Evolutionary conservation across 1,140 invertebrate species (phyloP).

Genomic region (Heliconius melpomene): DNA sequence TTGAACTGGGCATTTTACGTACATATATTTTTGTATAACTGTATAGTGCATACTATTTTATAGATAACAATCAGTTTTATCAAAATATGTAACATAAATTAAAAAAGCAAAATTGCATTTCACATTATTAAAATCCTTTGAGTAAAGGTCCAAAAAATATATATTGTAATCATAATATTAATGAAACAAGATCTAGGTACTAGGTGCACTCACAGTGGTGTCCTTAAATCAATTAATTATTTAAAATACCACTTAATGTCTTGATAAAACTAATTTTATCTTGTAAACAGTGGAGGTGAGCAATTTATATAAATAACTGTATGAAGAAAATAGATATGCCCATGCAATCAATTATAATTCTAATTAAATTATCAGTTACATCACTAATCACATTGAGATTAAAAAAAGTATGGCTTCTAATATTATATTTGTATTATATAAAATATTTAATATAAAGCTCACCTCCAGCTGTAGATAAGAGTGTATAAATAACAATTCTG

Average conservation of each 20-base stretch:
- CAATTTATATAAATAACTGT: not conserved
- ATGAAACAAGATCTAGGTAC: not conserved
- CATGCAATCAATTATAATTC: not conserved
- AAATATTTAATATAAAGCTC: not conserved
- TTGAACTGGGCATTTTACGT: not conserved
- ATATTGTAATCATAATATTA: not conserved
- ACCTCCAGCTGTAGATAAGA: slow-evolving; percentile 10
- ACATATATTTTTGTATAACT: not conserved
- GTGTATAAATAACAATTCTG: not conserved
- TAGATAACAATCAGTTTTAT: not conserved
- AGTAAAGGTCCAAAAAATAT: not conserved
- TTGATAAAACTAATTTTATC: slow-evolving; percentile 3
- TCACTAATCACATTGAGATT: slow-evolving; percentile 6
- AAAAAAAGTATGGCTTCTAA: slow-evolving; percentile 13
- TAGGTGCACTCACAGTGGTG: not conserved
- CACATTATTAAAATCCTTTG: not conserved
- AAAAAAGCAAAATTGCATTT: not conserved
- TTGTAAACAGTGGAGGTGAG: not conserved
- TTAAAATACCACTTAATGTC: not conserved
- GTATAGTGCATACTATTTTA: not conserved
- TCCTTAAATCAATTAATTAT: not conserved
- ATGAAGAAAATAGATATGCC: not conserved
- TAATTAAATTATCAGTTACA: slow-evolving; percentile 10
- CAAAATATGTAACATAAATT: not conserved
- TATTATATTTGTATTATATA: not conserved